Evolutionary conservation across 2,888 invertebrate genomes (phyloP).

Genomic region (Amblyjoppa proteus): DNA sequence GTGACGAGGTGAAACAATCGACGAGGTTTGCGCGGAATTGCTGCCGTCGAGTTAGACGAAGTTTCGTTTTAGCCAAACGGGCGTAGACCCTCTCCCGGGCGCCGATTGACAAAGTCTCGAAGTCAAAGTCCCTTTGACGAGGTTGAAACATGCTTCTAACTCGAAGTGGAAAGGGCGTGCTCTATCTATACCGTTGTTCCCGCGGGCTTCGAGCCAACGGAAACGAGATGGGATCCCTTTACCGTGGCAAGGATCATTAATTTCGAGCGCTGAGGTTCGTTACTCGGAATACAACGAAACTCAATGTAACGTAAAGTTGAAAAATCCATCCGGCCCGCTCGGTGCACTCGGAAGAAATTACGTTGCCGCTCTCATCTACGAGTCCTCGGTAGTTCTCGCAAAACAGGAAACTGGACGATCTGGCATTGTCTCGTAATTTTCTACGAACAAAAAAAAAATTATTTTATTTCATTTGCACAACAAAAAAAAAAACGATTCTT

Average conservation of each 20-base stretch:
- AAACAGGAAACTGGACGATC: background rate
- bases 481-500: background rate
- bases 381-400: background rate
- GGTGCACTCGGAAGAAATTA: background rate
- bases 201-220: constrained; percentile 12
- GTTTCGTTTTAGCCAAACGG: constrained; percentile 41
- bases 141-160: background rate
- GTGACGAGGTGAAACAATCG: constrained; percentile 49
- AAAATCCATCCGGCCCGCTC: background rate
- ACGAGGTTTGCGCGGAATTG: constrained; percentile 27
- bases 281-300: background rate
- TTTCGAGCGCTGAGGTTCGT: constrained; percentile 12
- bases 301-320: background rate
- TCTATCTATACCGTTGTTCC: constrained; percentile 18
- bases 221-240: constrained; percentile 21
- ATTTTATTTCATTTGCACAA: background rate
- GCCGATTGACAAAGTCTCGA: constrained; percentile 61
- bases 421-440: background rate
- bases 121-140: constrained; percentile 63
- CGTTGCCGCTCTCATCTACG: no score
- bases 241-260: constrained; percentile 25
- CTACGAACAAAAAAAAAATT: background rate
- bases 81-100: constrained; percentile 1
- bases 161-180: background rate
- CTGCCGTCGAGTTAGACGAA: constrained; percentile 36